Evolutionary conservation across 2,113 vertebrate genomes (phyloP).

Genomic region (western clawed frog (Xenopus tropicalis)): UCB_Xtro_10.0 CM004447.2:37421001-37421500

Average conservation of each 20-base stretch:
- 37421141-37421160: no score
- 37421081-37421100: no score
- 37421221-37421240: conserved; percentile 9
- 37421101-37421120: no score
- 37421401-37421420: conserved; percentile 19
- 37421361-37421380: conserved; percentile 41
- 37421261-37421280: conserved; percentile 7
- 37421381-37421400: conserved; percentile 15
- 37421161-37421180: no score
- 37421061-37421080: no score
- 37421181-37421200: no score
- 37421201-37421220: background rate
- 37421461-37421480: conserved; percentile 34
- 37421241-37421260: conserved; percentile 9
- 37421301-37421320: conserved; percentile 14
- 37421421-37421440: conserved; percentile 31
- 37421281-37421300: conserved; percentile 21
- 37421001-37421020: no score
- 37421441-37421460: conserved; percentile 37
- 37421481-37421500: conserved; percentile 20
- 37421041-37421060: no score
- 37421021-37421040: no score
- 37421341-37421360: conserved; percentile 4
- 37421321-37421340: background rate
- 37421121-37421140: no score